Base-by-base conservation (phyloP, 2,797 vertebrate species). In the Carduelis carduelis region DNA sequence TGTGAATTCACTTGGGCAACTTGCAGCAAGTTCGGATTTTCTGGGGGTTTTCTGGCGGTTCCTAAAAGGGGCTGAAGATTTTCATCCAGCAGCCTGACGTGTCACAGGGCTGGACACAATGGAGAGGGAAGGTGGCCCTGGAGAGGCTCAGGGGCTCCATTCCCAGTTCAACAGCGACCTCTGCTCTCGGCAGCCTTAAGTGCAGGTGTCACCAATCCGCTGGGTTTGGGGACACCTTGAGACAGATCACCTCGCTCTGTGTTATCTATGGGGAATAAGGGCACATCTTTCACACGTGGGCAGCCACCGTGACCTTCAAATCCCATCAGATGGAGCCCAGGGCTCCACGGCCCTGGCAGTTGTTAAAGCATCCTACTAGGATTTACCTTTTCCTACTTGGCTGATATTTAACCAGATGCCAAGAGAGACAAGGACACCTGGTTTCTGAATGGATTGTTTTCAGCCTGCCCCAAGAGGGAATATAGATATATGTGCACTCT, bases 381-480 rank as follows among this genome's bases (percentile, higher is more conserved):
- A 96, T 95, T 95, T 93, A 96, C 91, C 87, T 96, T 93, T 83
- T 91, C 87, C 79, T 86, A 1, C 49, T 90, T 52, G 18, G 55
- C 69, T 96, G 95, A 70, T 96, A 97, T 96, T 96, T 97, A 96
- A 96, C 59, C 95, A 97, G 93, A 90, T 94, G 94, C 89, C 94
- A 72, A 63, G 49, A 92, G 76, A 95, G 90, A 96, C 89, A 95
- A 88, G 89, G 89, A 96, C 95, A 96, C 94, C 95, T 96, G 89
- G 35, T 72, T 94, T 61, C 57, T 44, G 71, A 91, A 96, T 83
- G 44, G 70, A 94, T 94, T 89, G 91, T 90, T 94, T 92, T 46
- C 91, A 75, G 59, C 87, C 2, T 32, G 50, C 70, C 89, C 86
- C 95, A 91, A 75, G 92, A 93, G 94, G 72, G 61, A 79, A 69